A percentile compares a stretch with the other conserved stretches of the same genome.
Conservation (phyloP, 2,797 vertebrate species). For the Anguilla megastoma region DNA sequence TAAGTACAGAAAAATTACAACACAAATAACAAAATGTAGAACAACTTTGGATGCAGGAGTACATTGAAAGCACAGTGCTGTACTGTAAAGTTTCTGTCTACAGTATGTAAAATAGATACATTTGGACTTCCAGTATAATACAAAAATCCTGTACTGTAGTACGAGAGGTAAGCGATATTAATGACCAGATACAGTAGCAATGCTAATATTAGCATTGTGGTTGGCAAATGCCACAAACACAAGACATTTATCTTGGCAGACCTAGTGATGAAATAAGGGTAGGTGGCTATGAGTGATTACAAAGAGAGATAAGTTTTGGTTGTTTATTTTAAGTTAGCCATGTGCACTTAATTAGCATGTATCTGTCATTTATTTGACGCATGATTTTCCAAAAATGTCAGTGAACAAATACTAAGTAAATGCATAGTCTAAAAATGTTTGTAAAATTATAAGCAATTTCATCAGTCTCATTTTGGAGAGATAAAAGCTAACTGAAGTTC, state of each 20-base stretch:
- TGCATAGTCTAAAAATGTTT: not conserved
- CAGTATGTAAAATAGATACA: not conserved
- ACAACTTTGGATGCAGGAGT: too few relatives aligned
- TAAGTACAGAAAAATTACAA: too few relatives aligned
- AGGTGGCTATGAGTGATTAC: not conserved
- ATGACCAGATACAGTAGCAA: not conserved
- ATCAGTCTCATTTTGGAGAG: not conserved
- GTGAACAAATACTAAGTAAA: not conserved
- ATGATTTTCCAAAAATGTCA: not conserved
- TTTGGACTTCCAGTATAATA: not conserved
- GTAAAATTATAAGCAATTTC: not conserved
- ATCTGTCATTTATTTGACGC: not conserved
- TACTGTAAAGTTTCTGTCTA: slow-evolving; percentile 17
- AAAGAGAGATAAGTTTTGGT: not conserved
- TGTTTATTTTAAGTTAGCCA: not conserved
- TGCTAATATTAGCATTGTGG: not conserved
- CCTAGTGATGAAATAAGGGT: not conserved
- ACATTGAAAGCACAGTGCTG: too few relatives aligned
- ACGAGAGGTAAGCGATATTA: not conserved
- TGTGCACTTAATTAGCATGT: not conserved
- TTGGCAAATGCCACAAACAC: not conserved
- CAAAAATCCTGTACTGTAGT: not conserved
- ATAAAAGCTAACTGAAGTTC: not conserved
- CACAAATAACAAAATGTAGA: too few relatives aligned
- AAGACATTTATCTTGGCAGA: not conserved